Conservation (phyloP, 2,113 vertebrate species). For the Neolamprologus longior region DNA sequence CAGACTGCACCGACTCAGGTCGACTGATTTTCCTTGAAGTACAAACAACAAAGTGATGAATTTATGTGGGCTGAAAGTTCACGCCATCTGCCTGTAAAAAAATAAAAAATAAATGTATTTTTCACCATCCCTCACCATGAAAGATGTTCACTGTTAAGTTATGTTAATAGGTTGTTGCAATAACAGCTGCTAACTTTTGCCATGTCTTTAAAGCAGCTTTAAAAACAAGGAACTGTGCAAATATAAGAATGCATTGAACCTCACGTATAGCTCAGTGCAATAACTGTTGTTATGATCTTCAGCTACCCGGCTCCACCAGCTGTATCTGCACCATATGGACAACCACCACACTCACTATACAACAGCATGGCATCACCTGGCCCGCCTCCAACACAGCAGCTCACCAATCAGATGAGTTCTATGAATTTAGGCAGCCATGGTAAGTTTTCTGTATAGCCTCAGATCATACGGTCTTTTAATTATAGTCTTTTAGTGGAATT, state of each 20-base stretch:
- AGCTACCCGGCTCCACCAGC: slow-evolving; percentile 57
- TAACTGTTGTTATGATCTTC: neutral
- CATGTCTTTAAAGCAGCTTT: neutral
- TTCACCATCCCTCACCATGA: neutral
- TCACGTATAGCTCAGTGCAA: neutral
- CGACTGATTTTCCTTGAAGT: neutral
- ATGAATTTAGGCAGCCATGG: slow-evolving; percentile 86
- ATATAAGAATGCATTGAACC: neutral
- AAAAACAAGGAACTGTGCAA: neutral
- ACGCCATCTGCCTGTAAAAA: neutral
- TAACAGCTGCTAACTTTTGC: neutral
- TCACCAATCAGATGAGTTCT: slow-evolving; percentile 79
- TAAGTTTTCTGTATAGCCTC: slow-evolving; percentile 37
- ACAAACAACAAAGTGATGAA: neutral
- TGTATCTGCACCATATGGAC: slow-evolving; percentile 54
- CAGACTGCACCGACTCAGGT: neutral
- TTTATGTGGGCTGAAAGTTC: neutral
- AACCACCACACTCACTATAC: slow-evolving; percentile 59
- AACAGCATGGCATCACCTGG: slow-evolving; percentile 56
- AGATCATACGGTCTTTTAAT: neutral
- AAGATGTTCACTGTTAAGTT: neutral
- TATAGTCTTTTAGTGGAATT: neutral
- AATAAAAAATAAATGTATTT: neutral
- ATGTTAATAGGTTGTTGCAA: neutral
- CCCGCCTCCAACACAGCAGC: slow-evolving; percentile 69